A percentile compares a stretch with the other conserved stretches of the same genome.
These are phyloP conservation scores for Megaceryle torquata DNA, from an alignment of 2,113 vertebrate genomes.

Conservation along the genomic window DNA sequence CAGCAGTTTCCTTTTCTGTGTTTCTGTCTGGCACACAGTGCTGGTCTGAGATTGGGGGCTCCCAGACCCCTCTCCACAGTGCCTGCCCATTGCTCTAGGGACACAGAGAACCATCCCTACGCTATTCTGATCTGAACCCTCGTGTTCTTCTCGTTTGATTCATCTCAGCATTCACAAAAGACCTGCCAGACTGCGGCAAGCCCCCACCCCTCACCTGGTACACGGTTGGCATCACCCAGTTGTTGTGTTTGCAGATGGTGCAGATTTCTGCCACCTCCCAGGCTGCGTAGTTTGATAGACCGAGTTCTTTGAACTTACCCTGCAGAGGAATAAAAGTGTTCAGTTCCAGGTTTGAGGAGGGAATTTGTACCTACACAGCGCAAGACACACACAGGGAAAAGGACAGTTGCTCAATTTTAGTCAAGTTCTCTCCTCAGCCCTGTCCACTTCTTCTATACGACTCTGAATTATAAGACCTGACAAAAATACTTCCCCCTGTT, in stretches of 20 bases:
- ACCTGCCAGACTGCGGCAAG: fast-evolving
- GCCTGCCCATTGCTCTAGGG: background rate
- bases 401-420: background rate
- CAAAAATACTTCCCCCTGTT: background rate
- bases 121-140: background rate
- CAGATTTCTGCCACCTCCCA: slow-evolving; percentile 95
- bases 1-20: background rate
- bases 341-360: background rate
- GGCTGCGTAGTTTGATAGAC: slow-evolving; percentile 88
- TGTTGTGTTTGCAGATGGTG: slow-evolving; percentile 84
- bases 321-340: slow-evolving; percentile 44
- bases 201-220: slow-evolving; percentile 83
- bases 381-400: background rate
- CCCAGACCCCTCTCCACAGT: background rate
- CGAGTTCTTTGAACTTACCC: slow-evolving; percentile 94
- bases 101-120: background rate
- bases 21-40: fast-evolving
- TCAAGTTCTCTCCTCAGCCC: background rate
- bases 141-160: fast-evolving
- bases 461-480: background rate
- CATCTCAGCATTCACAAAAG: background rate
- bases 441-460: background rate
- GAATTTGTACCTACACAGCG: background rate
- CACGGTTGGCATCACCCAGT: slow-evolving; percentile 88
- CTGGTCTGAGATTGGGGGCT: fast-evolving